These are phyloP conservation scores for Piprites chloris DNA, from an alignment of 2,113 vertebrate genomes.

Conservation along the genomic window DNA sequence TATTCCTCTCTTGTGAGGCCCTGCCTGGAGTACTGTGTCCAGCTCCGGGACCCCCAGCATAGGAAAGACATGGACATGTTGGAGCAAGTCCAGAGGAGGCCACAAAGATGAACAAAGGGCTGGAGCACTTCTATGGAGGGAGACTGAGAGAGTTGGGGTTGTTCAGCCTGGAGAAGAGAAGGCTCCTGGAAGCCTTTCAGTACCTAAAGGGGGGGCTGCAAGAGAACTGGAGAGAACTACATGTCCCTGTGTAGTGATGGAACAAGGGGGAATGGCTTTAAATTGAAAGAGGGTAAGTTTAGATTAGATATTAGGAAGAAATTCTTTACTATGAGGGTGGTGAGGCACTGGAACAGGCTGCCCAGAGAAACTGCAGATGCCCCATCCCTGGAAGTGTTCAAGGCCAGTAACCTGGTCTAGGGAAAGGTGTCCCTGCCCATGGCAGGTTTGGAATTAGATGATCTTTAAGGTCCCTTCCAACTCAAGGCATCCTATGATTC, in stretches of 20 bases:
- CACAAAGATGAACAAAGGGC: too few relatives aligned
- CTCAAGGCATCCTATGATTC: not conserved
- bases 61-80: too few relatives aligned
- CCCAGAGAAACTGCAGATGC: not conserved
- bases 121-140: too few relatives aligned
- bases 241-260: not conserved
- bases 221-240: not conserved
- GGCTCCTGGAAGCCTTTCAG: not conserved
- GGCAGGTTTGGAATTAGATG: not conserved
- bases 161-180: not conserved
- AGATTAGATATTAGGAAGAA: not conserved
- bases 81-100: too few relatives aligned
- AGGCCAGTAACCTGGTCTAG: not conserved
- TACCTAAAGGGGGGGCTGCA: not conserved
- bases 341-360: not conserved
- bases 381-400: not conserved
- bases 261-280: not conserved
- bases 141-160: too few relatives aligned
- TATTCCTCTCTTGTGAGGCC: too few relatives aligned
- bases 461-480: not conserved
- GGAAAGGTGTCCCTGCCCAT: not conserved
- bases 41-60: too few relatives aligned
- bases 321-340: not conserved
- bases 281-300: not conserved
- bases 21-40: too few relatives aligned